Percentiles rank a stretch among this genome's conserved stretches.
Conservation (phyloP, 2,888 invertebrate genomes). For the Hemistola chrysoprasaria region DNA sequence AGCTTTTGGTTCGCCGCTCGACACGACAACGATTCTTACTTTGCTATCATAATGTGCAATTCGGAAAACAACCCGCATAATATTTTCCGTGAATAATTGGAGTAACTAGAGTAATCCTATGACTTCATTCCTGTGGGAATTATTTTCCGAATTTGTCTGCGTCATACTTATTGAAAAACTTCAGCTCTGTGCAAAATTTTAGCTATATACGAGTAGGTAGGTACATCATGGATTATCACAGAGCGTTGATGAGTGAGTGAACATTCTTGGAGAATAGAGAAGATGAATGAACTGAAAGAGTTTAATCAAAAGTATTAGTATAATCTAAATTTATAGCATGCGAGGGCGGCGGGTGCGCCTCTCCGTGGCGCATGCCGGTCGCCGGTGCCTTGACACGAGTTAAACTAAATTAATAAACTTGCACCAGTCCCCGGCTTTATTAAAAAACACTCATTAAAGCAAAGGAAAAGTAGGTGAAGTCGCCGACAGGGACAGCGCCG, state of each 20-base stretch:
- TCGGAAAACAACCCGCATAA: conserved; percentile 44
- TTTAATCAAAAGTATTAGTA: conserved; percentile 62
- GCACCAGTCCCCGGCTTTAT: conserved; percentile 77
- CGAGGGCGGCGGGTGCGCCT: conserved; percentile 19
- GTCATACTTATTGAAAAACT: too few species aligned
- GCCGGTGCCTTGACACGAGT: conserved; percentile 70
- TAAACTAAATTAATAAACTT: conserved; percentile 82
- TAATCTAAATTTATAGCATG: conserved; percentile 51
- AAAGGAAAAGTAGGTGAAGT: conserved; percentile 81
- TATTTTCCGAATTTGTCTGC: too few species aligned
- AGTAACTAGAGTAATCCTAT: too few species aligned
- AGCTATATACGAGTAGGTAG: too few species aligned
- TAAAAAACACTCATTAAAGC: conserved; percentile 82
- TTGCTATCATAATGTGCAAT: conserved; percentile 58
- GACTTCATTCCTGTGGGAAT: conserved; percentile 2
- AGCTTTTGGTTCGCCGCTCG: conserved; percentile 74
- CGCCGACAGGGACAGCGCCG: conserved; percentile 80
- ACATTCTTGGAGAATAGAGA: too few species aligned
- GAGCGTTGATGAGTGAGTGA: too few species aligned
- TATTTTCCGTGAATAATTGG: conserved; percentile 28
- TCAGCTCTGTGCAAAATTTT: too few species aligned
- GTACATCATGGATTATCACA: too few species aligned
- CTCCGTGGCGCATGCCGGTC: conserved; percentile 1
- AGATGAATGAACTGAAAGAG: conserved; percentile 14
- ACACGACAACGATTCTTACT: conserved; percentile 76